Evolutionary conservation across 2,888 invertebrate species (phyloP).

Genomic region (Drepana falcataria): DNA sequence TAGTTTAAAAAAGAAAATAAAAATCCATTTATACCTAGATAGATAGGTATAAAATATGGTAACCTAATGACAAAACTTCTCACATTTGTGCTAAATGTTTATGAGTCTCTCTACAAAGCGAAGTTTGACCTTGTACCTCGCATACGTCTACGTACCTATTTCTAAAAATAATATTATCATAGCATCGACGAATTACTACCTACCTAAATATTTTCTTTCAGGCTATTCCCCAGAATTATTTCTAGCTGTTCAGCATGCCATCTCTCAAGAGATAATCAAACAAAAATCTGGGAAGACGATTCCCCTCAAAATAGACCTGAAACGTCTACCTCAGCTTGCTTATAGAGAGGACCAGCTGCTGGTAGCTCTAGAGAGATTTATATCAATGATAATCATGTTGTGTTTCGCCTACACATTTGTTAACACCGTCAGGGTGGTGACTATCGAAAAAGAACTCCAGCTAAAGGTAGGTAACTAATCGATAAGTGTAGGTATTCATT

Average conservation of each 20-base stretch:
- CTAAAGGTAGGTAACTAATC: slow-evolving; percentile 77
- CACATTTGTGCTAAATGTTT: neutral
- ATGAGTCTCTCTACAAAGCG: neutral
- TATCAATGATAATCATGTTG: slow-evolving; percentile 88
- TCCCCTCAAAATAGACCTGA: slow-evolving; percentile 70
- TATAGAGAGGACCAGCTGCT: slow-evolving; percentile 85
- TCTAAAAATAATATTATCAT: slow-evolving; percentile 1
- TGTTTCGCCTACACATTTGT: slow-evolving; percentile 90
- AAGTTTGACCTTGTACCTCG: neutral
- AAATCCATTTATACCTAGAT: no score
- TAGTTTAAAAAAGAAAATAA: no score
- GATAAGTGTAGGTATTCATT: no score
- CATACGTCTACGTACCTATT: neutral
- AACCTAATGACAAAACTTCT: no score
- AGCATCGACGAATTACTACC: slow-evolving; percentile 18
- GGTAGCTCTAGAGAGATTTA: slow-evolving; percentile 81
- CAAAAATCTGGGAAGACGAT: slow-evolving; percentile 50
- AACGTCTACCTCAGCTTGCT: slow-evolving; percentile 85
- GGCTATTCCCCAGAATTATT: slow-evolving; percentile 70
- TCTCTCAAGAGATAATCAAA: slow-evolving; percentile 65
- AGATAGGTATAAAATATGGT: no score
- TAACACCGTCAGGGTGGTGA: slow-evolving; percentile 86
- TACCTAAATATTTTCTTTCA: slow-evolving; percentile 35
- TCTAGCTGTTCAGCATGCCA: slow-evolving; percentile 61
- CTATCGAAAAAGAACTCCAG: slow-evolving; percentile 87